These are phyloP conservation scores for Tenualosa ilisha DNA, from an alignment of 2,797 vertebrate genomes.

Conservation along the genomic window DNA sequence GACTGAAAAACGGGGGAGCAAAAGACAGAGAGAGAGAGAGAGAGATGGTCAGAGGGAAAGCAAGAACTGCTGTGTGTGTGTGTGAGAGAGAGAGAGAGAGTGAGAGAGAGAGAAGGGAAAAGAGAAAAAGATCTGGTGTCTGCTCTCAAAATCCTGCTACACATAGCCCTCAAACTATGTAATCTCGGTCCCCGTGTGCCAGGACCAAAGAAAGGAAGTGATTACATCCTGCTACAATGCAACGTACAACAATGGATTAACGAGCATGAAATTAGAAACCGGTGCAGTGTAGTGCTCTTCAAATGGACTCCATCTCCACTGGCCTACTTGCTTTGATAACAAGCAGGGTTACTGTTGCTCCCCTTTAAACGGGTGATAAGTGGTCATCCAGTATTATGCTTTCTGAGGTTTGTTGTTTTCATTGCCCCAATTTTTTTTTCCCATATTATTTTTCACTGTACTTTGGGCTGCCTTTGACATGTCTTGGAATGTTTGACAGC, in stretches of 20 bases:
- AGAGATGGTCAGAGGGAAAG: constrained; percentile 12
- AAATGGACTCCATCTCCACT: constrained; percentile 46
- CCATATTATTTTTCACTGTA: constrained; percentile 9
- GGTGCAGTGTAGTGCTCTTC: constrained; percentile 55
- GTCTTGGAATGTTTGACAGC: constrained; percentile 7
- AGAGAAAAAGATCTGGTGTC: constrained; percentile 65
- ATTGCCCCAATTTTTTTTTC: constrained; percentile 11
- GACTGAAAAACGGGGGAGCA: background rate
- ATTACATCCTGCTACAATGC: constrained; percentile 82
- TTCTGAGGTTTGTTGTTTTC: constrained; percentile 32
- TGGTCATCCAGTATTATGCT: constrained; percentile 37
- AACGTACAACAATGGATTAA: constrained; percentile 75
- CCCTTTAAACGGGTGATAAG: constrained; percentile 52
- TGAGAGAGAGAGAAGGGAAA: constrained; percentile 38
- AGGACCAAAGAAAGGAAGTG: constrained; percentile 78
- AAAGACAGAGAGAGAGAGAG: background rate
- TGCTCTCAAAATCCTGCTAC: constrained; percentile 64
- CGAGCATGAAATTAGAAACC: constrained; percentile 78
- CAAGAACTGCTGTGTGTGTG: background rate
- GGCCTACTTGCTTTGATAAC: constrained; percentile 48
- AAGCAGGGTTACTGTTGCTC: constrained; percentile 37
- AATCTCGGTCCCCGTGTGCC: constrained; percentile 73
- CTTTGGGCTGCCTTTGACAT: background rate
- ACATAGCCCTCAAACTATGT: constrained; percentile 72
- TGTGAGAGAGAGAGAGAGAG: constrained; percentile 10